Base-by-base conservation (phyloP, 92 coral and sea anemone species). In the Zoanthus sansibaricus region DNA sequence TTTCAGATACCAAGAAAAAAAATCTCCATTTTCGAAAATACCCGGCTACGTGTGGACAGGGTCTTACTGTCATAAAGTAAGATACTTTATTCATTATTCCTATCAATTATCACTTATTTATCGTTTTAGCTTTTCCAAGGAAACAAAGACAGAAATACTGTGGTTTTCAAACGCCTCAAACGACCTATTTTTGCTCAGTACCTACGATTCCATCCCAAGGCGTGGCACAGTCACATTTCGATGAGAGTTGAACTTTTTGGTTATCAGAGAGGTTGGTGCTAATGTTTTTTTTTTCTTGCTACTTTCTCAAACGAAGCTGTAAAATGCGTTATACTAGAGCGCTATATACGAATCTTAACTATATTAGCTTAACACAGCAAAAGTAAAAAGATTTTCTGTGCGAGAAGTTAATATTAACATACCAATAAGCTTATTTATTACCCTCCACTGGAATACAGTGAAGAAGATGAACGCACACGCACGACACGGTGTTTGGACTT, bases 171-270 rank as follows among this genome's bases (percentile, higher is more conserved):
- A 83, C 76, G 86, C 2, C 89, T 95, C 11, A 87, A 82, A 14
- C 86, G 85, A 32, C 83, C 92, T 62, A 69, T 95, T 82, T 80
- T 46, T 32, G 90, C 98, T 2, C 98, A 93, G 80, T 89, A 79
- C 76, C 86, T 96, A 78, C 95, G 98, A 59, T 76, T 96, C 82
- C 98, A 94, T 70, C 98, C 98, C 69, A 92, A 94, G 88, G 74
- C 87, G 11, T 96, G 98, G 98, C 25, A 90, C 30, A 73, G 94
- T 49, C 92, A 89, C 75, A 96, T 96, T 25, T 96, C 98, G 5
- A 94, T 96, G 98, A 87, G 98, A 54, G 88, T 93, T 44, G 98
- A 96, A 83, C 83, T 96, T 25, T 96, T 90, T 82, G 98, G 98
- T 25, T 96, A 97, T 47, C 94, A 87, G 58, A 87, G 75, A 92